Conservation (phyloP, 2,888 invertebrate genomes). For the Arctia plantaginis region DNA sequence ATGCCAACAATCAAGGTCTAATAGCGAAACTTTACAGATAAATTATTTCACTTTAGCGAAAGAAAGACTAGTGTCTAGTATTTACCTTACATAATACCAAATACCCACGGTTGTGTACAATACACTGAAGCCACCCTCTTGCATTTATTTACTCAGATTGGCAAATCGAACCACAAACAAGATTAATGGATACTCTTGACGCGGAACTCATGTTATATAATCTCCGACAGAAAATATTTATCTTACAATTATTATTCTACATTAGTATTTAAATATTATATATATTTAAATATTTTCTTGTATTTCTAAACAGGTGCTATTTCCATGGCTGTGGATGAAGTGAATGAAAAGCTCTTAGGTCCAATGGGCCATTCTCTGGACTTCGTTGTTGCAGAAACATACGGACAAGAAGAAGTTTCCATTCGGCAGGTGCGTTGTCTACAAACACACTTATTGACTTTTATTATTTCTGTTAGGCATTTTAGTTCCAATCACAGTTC, state of each 20-base stretch:
- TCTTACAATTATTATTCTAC: slow-evolving; percentile 29
- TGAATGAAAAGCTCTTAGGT: slow-evolving; percentile 88
- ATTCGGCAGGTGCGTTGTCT: slow-evolving; percentile 87
- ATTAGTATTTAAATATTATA: no score
- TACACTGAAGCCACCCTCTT: slow-evolving; percentile 35
- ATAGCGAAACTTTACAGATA: slow-evolving; percentile 30
- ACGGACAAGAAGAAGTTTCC: slow-evolving; percentile 95
- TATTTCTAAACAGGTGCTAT: slow-evolving; percentile 90
- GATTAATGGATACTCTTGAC: slow-evolving; percentile 63
- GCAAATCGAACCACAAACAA: slow-evolving; percentile 56
- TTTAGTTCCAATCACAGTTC: no score
- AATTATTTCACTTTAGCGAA: background rate
- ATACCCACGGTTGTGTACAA: slow-evolving; percentile 15
- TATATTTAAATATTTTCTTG: slow-evolving; percentile 7
- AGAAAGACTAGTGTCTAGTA: background rate
- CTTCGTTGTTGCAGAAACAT: slow-evolving; percentile 95
- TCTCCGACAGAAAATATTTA: slow-evolving; percentile 37
- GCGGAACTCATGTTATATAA: slow-evolving; percentile 50
- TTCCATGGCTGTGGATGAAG: slow-evolving; percentile 94
- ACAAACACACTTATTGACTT: slow-evolving; percentile 17
- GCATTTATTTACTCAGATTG: slow-evolving; percentile 53
- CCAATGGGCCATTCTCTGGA: slow-evolving; percentile 91
- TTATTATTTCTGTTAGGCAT: no score
- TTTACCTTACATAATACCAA: slow-evolving; percentile 4
- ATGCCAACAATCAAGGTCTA: slow-evolving; percentile 36